Evolutionary conservation across 2,797 vertebrate genomes (phyloP), one percentile per base, ranked within the genome.

Genomic region (Sebastes minor): DNA sequence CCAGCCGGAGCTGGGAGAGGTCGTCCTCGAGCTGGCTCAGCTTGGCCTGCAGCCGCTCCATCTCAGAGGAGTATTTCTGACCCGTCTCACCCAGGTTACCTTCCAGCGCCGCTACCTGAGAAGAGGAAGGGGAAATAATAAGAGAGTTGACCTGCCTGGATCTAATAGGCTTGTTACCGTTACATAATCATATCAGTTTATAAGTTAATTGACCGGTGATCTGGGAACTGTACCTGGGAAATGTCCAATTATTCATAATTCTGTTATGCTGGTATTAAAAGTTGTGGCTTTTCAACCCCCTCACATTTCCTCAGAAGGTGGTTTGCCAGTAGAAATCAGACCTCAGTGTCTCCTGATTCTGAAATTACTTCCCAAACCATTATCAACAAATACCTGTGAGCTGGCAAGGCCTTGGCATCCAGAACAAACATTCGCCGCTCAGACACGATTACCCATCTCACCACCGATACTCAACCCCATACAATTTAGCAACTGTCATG

Each of bases 11-110:
- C 75, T 93, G 95, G 8, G 96, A 97, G 64, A 97, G 95, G 83
- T 94, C 91, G 5, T 95, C 96, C 95, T 97, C 96, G 89, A 97
- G 85, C 88, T 95, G 96, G 85, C 77, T 93, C 82, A 96, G 85
- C 16, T 88, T 94, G 81, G 87, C 86, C 94, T 97, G 97, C 93
- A 97, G 94, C 33, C 91, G 90, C 59, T 96, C 95, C 94, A 97
- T 95, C 90, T 97, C 96, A 22, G 61, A 5, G 0, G 92, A 89
- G 85, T 96, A 96, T 59, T 96, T 96, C 67, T 95, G 95, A 46
- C 92, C 86, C 0, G 95, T 94, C 80, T 96, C 95, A 1, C 77
- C 83, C 83, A 97, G 91, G 92, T 96, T 96, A 8, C 94, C 93
- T 78, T 96, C 95, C 91, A 97, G 91, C 16, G 94, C 94, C 9